Conservation (phyloP, 2,888 invertebrate genomes). For the Lasioglossum morio region DNA sequence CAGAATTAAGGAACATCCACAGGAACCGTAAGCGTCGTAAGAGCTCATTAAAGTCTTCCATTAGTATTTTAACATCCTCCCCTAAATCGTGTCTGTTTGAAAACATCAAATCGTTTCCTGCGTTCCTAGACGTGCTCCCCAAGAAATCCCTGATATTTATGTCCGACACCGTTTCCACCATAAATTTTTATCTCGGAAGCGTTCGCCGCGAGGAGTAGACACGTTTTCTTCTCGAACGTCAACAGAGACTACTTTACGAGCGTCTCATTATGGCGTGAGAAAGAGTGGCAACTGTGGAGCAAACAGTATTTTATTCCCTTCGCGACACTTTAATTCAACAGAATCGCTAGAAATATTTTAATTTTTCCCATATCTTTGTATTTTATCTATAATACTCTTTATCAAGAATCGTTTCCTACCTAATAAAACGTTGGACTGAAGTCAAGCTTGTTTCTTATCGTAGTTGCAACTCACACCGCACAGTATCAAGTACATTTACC, state of each 20-base stretch:
- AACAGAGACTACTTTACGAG: conserved; percentile 37
- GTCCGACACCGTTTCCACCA: conserved; percentile 30
- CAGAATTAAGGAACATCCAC: not conserved
- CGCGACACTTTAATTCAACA: not conserved
- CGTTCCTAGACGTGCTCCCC: conserved; percentile 39
- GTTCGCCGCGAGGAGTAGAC: conserved; percentile 28
- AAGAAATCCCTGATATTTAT: conserved; percentile 47
- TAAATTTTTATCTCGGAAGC: conserved; percentile 47
- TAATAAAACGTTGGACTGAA: no score
- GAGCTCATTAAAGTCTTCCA: conserved; percentile 31
- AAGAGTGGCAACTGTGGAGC: conserved; percentile 2
- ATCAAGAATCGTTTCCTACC: no score
- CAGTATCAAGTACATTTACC: no score
- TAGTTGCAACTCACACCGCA: no score
- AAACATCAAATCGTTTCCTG: conserved; percentile 32
- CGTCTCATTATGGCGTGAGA: conserved; percentile 19
- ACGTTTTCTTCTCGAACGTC: conserved; percentile 29
- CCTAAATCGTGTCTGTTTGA: conserved; percentile 40
- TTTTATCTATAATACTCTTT: no score
- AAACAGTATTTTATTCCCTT: not conserved
- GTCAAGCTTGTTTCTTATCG: no score
- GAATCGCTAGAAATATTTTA: not conserved
- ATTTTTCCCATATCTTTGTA: no score
- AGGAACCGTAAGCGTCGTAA: not conserved
- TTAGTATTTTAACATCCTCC: conserved; percentile 33